phyloP scores from a whole-genome alignment of 2,797 vertebrate genomes.

The Leontopithecus rosalia region DNA sequence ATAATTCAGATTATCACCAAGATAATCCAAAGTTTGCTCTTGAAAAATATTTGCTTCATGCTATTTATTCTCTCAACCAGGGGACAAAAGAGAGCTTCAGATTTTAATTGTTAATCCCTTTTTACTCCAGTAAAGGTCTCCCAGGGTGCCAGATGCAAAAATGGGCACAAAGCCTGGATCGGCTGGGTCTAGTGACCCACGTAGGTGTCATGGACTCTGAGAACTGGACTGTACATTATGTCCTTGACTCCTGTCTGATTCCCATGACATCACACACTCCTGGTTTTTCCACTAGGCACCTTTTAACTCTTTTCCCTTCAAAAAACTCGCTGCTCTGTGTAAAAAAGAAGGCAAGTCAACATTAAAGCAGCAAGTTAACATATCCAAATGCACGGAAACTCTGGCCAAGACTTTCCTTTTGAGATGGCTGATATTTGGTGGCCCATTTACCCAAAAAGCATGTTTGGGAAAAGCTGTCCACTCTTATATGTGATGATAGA shows the following conservation, averaged over 20 bases:
- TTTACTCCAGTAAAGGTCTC: not conserved
- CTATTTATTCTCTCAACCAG: not conserved
- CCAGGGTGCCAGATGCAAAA: not conserved
- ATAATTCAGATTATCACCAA: not conserved
- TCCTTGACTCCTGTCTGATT: not conserved
- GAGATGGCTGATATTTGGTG: not conserved
- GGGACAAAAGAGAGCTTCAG: not conserved
- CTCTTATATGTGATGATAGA: not conserved
- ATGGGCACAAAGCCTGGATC: not conserved
- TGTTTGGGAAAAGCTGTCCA: not conserved
- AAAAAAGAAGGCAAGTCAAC: not conserved
- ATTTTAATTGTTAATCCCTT: not conserved
- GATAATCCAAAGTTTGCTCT: slow-evolving; percentile 23
- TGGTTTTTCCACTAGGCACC: not conserved
- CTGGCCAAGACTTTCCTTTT: not conserved
- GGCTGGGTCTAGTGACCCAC: not conserved
- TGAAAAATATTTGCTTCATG: not conserved
- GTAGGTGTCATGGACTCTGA: not conserved
- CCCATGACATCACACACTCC: not conserved
- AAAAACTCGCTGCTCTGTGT: not conserved
- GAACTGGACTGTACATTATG: not conserved
- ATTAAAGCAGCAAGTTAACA: not conserved
- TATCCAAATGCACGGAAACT: not conserved
- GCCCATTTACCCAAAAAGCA: not conserved
- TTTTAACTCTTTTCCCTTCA: slow-evolving; percentile 41